Evolutionary conservation across 2,888 invertebrate species (phyloP), one percentile per base, ranked within the genome.

Genomic region (Hanleya hanleyi): DNA sequence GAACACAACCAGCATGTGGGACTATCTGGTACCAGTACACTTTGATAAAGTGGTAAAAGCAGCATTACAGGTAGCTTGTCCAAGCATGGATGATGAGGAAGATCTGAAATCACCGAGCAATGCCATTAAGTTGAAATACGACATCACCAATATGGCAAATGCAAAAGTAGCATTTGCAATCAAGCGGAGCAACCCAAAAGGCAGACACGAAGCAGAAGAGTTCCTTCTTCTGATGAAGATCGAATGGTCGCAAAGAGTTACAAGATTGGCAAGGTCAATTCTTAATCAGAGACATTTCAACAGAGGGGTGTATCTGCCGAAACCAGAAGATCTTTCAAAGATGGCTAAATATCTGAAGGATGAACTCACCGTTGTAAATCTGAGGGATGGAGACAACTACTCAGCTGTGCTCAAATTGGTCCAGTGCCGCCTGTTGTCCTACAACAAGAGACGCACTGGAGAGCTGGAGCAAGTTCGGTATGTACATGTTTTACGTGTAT

Each of bases 221-320:
- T 77, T 79, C 57, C 64, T 71, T 32, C 64, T 36, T 41, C 65
- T 78, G 22, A 78, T 78, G 76, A 65, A 73, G 12, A 74, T 76
- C 2, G 29, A 73, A 29, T 79, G 79, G 79, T 38, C 68, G 32
- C 41, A 67, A 22, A 38, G 65, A 18, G 75, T 77, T 15, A 71
- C 74, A 33, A 78, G 77, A 51, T 50, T 79, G 26, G 79, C 77
- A 5, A 70, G 74, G 61, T 41, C 69, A 35, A 26, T 76, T 6
- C 73, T 79, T 22, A 67, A 57, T 47, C 71, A 74, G 51, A 67
- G 75, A 26, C 68, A 62, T 15, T 76, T 65, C 37, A n/a, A n/a
- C n/a, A n/a, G n/a, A n/a, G n/a, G n/a, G n/a, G n/a, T n/a, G n/a
- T n/a, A n/a, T n/a, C n/a, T n/a, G n/a, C n/a, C n/a, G n/a, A n/a